These are phyloP conservation scores for Oreortyx pictus DNA, from an alignment of 2,797 vertebrate species.

Conservation along the genomic window DNA sequence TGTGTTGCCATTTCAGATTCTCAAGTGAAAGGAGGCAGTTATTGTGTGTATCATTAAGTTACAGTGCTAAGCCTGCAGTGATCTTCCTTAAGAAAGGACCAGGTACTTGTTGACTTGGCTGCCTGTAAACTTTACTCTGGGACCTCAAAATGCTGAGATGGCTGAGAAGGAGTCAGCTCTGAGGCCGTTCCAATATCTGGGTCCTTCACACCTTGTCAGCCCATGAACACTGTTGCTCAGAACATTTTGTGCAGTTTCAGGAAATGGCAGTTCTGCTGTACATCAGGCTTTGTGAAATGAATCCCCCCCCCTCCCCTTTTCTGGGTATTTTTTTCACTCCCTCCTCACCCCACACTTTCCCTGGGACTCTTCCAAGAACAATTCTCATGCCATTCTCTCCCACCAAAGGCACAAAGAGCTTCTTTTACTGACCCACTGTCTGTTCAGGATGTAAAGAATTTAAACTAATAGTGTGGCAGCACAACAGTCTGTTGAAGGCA, in stretches of 20 bases:
- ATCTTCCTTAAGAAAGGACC: background rate
- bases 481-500: constrained; percentile 40
- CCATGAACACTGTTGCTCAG: rapidly evolving
- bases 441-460: constrained; percentile 62
- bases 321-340: background rate
- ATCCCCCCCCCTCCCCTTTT: background rate
- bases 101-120: background rate
- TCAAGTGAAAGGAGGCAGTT: background rate
- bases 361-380: constrained; percentile 70
- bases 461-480: constrained; percentile 53
- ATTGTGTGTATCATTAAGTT: rapidly evolving
- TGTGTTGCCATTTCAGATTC: background rate
- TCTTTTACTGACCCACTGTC: constrained; percentile 23
- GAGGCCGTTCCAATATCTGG: background rate
- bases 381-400: constrained; percentile 48
- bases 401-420: constrained; percentile 66
- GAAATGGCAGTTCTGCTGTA: constrained; percentile 28
- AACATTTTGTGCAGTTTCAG: background rate
- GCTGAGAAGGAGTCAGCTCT: background rate
- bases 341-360: constrained; percentile 46
- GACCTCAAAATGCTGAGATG: background rate
- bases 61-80: background rate
- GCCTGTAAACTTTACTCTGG: background rate
- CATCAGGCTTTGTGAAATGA: constrained; percentile 22
- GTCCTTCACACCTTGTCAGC: background rate